These are phyloP conservation scores for Eupithecia insigniata DNA, from an alignment of 2,888 invertebrate species.

Conservation along the genomic window DNA sequence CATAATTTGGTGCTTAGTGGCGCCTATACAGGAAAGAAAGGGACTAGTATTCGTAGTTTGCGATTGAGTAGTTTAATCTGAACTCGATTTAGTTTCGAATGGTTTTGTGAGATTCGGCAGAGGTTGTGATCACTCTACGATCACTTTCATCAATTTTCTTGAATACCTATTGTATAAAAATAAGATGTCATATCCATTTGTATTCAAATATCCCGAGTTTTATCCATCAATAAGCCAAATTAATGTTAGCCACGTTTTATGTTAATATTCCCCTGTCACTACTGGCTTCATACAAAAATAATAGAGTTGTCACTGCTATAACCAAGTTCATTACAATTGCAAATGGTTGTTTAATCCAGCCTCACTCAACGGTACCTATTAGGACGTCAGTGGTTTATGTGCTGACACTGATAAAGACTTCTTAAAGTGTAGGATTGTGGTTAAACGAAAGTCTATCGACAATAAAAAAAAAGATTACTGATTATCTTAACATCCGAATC, in stretches of 20 bases:
- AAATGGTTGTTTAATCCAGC: constrained; percentile 52
- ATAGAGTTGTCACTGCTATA: constrained; percentile 64
- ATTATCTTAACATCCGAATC: not conserved
- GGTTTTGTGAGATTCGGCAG: no score
- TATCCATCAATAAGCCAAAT: constrained; percentile 63
- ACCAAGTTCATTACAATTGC: constrained; percentile 64
- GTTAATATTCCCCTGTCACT: constrained; percentile 58
- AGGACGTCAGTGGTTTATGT: constrained; percentile 45
- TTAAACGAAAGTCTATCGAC: no score
- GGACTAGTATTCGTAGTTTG: not conserved
- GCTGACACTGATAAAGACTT: no score
- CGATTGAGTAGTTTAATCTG: no score
- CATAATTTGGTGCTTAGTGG: no score
- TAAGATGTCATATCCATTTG: constrained; percentile 39
- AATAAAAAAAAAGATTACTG: no score
- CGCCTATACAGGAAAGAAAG: no score
- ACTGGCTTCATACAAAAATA: constrained; percentile 60
- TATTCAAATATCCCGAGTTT: constrained; percentile 28
- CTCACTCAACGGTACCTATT: constrained; percentile 50
- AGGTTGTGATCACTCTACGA: no score
- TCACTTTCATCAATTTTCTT: no score
- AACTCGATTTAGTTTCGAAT: no score
- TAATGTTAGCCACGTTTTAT: constrained; percentile 67
- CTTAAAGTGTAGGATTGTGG: not conserved
- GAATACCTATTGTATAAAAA: no score